These are phyloP conservation scores for Colaptes auratus DNA, from an alignment of 2,113 vertebrate species.

Conservation along the genomic window DNA sequence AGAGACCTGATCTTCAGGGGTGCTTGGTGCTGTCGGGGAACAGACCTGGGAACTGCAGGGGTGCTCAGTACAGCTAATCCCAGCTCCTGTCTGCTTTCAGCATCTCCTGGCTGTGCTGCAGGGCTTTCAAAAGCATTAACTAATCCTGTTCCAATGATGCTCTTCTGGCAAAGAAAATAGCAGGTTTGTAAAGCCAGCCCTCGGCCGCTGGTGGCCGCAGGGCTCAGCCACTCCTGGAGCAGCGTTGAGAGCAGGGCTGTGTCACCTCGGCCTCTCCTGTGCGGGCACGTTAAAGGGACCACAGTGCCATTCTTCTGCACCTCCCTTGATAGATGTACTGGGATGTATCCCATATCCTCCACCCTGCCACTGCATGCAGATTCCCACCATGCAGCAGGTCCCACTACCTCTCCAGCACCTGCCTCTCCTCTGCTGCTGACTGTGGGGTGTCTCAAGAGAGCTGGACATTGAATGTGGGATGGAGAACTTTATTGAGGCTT, in stretches of 20 bases:
- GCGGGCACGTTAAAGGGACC: too few relatives aligned
- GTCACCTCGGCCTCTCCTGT: neutral
- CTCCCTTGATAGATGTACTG: rapidly evolving
- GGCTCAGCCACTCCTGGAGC: rapidly evolving
- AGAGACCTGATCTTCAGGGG: neutral
- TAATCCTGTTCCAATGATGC: neutral
- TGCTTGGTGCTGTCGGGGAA: neutral
- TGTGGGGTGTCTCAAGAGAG: neutral
- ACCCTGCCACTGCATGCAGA: rapidly evolving
- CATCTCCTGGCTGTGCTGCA: neutral
- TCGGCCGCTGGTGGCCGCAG: neutral
- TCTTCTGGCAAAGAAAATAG: neutral
- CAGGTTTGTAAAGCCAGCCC: neutral
- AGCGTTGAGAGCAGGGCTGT: rapidly evolving
- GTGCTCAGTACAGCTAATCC: neutral
- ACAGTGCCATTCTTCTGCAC: neutral
- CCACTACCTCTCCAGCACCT: neutral
- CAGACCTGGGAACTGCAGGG: neutral
- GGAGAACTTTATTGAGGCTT: neutral
- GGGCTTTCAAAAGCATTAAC: neutral
- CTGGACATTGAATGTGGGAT: neutral
- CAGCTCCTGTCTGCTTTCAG: rapidly evolving
- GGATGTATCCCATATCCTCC: neutral
- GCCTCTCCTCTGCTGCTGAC: rapidly evolving
- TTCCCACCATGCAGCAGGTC: neutral